phyloP scores from a whole-genome alignment of 2,797 vertebrate species.

The Parotocinclus haroldoi region DNA sequence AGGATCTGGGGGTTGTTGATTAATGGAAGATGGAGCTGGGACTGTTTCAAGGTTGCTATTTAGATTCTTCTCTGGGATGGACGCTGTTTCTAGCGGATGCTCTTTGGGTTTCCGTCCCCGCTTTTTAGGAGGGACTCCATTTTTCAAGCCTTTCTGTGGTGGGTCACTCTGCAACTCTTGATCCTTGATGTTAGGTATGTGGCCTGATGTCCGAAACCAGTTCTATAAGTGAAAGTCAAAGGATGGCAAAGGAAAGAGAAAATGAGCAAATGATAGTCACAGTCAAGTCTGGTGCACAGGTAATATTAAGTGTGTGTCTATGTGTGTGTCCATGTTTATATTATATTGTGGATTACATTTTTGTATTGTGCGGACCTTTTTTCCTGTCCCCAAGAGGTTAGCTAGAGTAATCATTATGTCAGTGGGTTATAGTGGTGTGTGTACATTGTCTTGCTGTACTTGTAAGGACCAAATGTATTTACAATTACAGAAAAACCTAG shows the following conservation, averaged over 20 bases:
- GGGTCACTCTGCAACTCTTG: slow-evolving; percentile 66
- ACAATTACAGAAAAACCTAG: too few relatives aligned
- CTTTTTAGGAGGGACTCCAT: slow-evolving; percentile 77
- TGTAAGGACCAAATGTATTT: too few relatives aligned
- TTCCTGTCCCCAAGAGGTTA: too few relatives aligned
- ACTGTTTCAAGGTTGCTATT: slow-evolving; percentile 52
- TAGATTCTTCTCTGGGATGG: slow-evolving; percentile 62
- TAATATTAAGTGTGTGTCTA: background rate
- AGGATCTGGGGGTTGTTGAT: slow-evolving; percentile 56
- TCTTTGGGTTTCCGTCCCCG: slow-evolving; percentile 91
- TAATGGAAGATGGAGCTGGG: slow-evolving; percentile 49
- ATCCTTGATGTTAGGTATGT: slow-evolving; percentile 75
- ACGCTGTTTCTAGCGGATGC: slow-evolving; percentile 57
- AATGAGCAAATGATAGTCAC: background rate
- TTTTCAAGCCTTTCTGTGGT: slow-evolving; percentile 75
- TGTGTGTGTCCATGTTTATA: background rate
- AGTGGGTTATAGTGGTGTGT: too few relatives aligned
- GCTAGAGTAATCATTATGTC: too few relatives aligned
- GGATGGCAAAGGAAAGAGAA: background rate
- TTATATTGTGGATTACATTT: too few relatives aligned
- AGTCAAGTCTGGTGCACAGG: background rate
- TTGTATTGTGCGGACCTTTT: too few relatives aligned
- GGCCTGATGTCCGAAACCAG: slow-evolving; percentile 88
- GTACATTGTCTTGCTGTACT: too few relatives aligned
- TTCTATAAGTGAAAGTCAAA: slow-evolving; percentile 71